Evolutionary conservation across 1,140 invertebrate species (phyloP).

Genomic region (Hypsibius dujardini): DNA sequence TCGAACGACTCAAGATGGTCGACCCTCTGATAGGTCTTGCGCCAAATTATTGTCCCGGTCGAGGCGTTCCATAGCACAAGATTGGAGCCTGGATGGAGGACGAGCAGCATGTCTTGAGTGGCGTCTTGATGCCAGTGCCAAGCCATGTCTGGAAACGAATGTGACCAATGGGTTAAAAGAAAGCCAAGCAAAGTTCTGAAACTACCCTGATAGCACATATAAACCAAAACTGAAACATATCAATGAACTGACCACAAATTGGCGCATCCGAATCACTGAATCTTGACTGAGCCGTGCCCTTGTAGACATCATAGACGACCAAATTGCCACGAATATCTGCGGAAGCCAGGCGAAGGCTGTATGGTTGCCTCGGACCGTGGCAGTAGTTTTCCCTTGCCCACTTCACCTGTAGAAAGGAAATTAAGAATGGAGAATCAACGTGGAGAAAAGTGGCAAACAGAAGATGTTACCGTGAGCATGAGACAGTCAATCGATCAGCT

Average conservation of each 20-base stretch:
- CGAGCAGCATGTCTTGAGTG: conserved; percentile 38
- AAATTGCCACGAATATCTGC: conserved; percentile 41
- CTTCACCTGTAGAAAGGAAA: conserved; percentile 34
- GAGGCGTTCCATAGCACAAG: conserved; percentile 45
- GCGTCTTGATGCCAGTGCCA: conserved; percentile 39
- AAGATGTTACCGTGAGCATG: too few species aligned
- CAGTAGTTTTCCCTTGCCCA: conserved; percentile 36
- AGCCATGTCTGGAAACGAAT: conserved; percentile 37
- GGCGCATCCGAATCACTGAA: not conserved
- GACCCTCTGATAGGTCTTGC: conserved; percentile 35
- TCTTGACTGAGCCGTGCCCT: not conserved
- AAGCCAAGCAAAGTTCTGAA: conserved; percentile 16
- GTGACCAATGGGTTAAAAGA: conserved; percentile 15
- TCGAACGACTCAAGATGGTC: conserved; percentile 14
- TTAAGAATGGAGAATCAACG: conserved; percentile 22
- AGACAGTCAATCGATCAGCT: too few species aligned
- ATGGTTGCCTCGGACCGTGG: conserved; percentile 33
- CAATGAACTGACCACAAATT: conserved; percentile 21
- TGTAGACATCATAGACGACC: conserved; percentile 41
- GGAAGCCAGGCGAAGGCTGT: conserved; percentile 37
- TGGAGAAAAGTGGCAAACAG: conserved; percentile 21
- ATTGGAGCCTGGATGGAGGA: conserved; percentile 42
- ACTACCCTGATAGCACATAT: too few species aligned
- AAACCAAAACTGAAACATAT: too few species aligned
- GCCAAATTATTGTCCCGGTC: conserved; percentile 44